Base-by-base conservation (phyloP, 1,140 invertebrate species). In the Drosophila kohkoa region DNA sequence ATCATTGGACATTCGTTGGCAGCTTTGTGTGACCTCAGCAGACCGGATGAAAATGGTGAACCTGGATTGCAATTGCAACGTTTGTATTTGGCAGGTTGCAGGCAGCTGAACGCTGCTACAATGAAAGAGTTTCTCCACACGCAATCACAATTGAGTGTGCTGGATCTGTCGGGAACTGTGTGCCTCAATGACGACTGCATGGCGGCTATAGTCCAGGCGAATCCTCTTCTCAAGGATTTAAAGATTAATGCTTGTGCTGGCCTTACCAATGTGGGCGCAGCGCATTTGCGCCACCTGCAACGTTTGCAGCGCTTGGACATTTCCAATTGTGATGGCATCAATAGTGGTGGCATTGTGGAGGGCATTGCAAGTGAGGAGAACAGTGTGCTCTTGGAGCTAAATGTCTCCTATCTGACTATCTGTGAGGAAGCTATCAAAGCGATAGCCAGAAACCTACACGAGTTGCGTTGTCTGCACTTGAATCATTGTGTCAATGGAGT, bases 401-500 rank as follows among this genome's bases (percentile, higher is more conserved):
- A 95, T 81, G 92, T 96, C 52, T 94, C 94, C 80, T 94, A 94
- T 77, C 91, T 95, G 67, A 93, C 94, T 75, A 91, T 96, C 15
- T 94, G 95, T 74, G 95, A 96, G 79, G 92, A 88, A 66, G 93
- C 94, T 28, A 89, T 96, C 10, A 94, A 94, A 72, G 88, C 92
- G 57, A 91, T 95, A 74, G 94, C 94, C 2, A 92, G 93, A 86
- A 93, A 92, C 74, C 90, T 95, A 59, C 94, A 94, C 13, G 93
- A 94, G 52, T 88, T 96, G n/a, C 92, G 88, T 1, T 90, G 93
- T 41, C 92, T 96, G 38, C 95, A 96, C 87, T 82, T 96, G 41
- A 95, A 95, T 64, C 95, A 94, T 69, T 96, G 96, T 88, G 94
- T 95, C 73, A 94, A 94, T 92, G 94, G 94, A 5, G 94, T 96